Evolutionary conservation across 2,888 invertebrate genomes (phyloP), one percentile per base, ranked within the genome.

Genomic region (Trichopoda pennipes): DNA sequence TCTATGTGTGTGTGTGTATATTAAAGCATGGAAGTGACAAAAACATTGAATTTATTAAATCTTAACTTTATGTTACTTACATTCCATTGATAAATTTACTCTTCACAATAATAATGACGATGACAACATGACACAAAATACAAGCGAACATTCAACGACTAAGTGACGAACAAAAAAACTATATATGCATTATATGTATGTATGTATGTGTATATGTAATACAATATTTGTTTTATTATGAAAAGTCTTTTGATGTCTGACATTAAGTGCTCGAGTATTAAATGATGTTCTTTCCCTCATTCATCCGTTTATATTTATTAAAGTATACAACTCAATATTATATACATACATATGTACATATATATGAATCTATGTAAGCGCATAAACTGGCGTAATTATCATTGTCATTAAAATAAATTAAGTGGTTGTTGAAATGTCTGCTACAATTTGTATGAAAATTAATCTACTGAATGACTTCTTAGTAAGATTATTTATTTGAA

Each of bases 351-450:
- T n/a, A n/a, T n/a, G n/a, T 28, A 28, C 28, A 28, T 28, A 28
- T 28, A 28, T 3, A 28, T 28, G 28, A 28, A 32, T 4, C 2
- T 49, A 16, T 58, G n/a, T 17, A 19, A 19, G 12, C 14, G 64
- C 79, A 82, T 82, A 75, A 81, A 60, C 79, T 82, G 69, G 72
- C 47, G 56, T 63, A 64, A 75, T 82, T 70, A 78, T 75, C 74
- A 81, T 78, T 66, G 74, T 75, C 72, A 78, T 82, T 78, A 70
- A 82, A 70, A 79, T 75, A 75, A 82, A 82, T 82, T 82, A 75
- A 82, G 82, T 61, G 82, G 61, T 66, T 79, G 74, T 82, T 79
- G 64, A 68, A 75, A 75, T 66, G 70, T 75, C 79, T 82, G 58
- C 72, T 61, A 55, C 73, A 73, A 68, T 73, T 68, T 77, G 70